Base-by-base conservation (phyloP, 2,797 vertebrate species). In the Odontamblyopus rebecca region DNA sequence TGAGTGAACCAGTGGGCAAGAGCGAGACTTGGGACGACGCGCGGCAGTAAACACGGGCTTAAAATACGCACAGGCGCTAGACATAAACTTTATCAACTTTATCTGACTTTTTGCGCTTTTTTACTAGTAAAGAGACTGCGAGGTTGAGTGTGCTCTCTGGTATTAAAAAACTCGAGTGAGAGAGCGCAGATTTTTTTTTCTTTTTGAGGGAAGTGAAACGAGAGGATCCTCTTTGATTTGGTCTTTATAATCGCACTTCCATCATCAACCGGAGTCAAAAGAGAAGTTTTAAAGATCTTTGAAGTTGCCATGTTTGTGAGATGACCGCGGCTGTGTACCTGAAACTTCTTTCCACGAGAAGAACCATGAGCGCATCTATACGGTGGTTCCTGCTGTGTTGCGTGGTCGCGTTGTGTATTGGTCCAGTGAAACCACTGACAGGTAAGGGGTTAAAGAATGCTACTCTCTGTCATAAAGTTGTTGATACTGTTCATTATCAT, bases 301-400 rank as follows among this genome's bases (percentile, higher is more conserved):
- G 26, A 35, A 65, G 83, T 91, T 91, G 92, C 82, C 80, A 53
- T 56, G 67, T 80, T 62, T 71, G 57, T 75, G 67, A 67, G 76
- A 71, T 62, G 77, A 75, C 69, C 64, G n/a, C 65, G 56, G 68
- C 9, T 19, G 48, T 19, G 16, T 6, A n/a, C 19, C 65, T 54
- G 32, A 30, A 67, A 32, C 27, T 53, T 53, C 61, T 56, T 29
- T 5, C 41, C 0, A 61, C 53, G 5, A 44, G 35, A 54, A 44
- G 44, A 29, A 56, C 2, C 60, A 91, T 91, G 91, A 67, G 18
- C 4, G 16, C 6, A 0, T 77, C 60, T 0, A 70, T 2, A 1
- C 23, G 67, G 30, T 59, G 9, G 0, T 4, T 85, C 5, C 4
- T 85, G 16, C 30, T 83, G 35, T 32, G 44, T 67, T 51, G 86